A percentile compares a stretch with the other conserved stretches of the same genome.
Conservation (phyloP, 2,113 vertebrate genomes). For the Mastomys coucha region DNA sequence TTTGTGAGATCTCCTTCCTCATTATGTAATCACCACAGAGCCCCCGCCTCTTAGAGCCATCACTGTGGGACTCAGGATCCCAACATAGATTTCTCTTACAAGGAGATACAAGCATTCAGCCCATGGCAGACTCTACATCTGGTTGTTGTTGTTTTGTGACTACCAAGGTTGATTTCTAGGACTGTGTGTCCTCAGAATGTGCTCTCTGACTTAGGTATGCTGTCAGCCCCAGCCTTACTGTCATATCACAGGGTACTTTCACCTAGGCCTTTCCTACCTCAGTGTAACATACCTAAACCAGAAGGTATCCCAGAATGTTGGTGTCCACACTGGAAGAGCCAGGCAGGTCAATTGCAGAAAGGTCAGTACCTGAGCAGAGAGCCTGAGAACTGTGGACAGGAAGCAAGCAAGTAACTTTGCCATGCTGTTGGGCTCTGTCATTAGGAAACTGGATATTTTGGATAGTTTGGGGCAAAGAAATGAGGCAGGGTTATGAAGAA, state of each 20-base stretch:
- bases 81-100: not conserved
- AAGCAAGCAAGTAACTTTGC: not conserved
- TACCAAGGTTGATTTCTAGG: no score
- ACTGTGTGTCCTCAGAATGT: not conserved
- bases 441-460: accelerated
- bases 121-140: not conserved
- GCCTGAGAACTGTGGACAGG: not conserved
- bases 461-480: not conserved
- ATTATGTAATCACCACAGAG: not conserved
- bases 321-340: not conserved
- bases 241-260: no score
- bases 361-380: not conserved
- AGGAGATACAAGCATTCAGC: not conserved
- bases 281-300: not conserved
- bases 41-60: not conserved
- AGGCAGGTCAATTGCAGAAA: not conserved
- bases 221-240: not conserved
- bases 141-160: not conserved
- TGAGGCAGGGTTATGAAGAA: no score
- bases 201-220: not conserved
- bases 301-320: not conserved
- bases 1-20: not conserved
- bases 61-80: no score
- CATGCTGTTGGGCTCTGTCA: not conserved
- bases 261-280: not conserved